Base-by-base conservation (phyloP, 2,888 invertebrate genomes). In the Allacma fusca region DNA sequence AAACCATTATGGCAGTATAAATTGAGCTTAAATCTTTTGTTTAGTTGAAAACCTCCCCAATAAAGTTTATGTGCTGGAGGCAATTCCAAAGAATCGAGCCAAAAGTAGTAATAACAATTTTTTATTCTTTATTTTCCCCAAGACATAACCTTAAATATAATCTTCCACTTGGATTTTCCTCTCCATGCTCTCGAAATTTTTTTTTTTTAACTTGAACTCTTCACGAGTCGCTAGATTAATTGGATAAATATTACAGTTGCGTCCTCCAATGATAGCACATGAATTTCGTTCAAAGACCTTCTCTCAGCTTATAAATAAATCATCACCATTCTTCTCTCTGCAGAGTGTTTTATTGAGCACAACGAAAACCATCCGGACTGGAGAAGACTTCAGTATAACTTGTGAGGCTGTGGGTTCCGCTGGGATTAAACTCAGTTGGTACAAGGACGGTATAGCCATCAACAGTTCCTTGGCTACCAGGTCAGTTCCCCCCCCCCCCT, bases 401-500 rank as follows among this genome's bases (percentile, higher is more conserved):
- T 79, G 79, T 65, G 76, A 69, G 43, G 79, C 79, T 16, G 67
- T 72, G 7, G 79, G 79, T 28, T 79, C 79, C 19, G 21, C 62
- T 64, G 44, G 57, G 12, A 75, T 81, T n/a, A 65, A 71, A 13
- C 78, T 82, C 24, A 71, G 78, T 16, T 82, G 82, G 82, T 82
- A 78, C 59, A 82, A 82, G 68, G 81, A 81, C 75, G 78, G 74
- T 12, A 44, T 82, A n/a, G 79, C 81, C 0, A 65, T 82, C 13
- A 81, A 81, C 50, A 77, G 24, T 26, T 80, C 80, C 13, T 69
- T 82, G 26, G 73, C 82, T 12, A 76, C 80, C 24, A 81, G 80
- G 81, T 79, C 71, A 65, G 29, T 50, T 1, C 7, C 5, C 40
- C 13, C 13, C 40, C 13, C n/a, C n/a, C n/a, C n/a, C n/a, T n/a